Conservation (phyloP, 2,888 invertebrate genomes). For the Yponomeuta sedellus region DNA sequence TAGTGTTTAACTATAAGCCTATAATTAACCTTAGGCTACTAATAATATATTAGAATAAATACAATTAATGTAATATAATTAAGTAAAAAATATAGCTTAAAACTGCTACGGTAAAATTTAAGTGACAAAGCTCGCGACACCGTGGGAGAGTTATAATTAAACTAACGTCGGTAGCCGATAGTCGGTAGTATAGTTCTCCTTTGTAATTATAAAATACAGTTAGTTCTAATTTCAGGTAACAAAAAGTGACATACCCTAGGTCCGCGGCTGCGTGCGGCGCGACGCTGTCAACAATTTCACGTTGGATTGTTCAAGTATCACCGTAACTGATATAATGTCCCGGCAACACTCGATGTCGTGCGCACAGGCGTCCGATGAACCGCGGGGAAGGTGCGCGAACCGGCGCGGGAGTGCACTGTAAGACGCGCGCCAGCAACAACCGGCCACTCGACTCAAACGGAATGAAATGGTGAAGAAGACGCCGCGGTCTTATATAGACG, state of each 20-base stretch:
- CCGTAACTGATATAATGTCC: conserved; percentile 14
- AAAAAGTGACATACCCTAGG: conserved; percentile 12
- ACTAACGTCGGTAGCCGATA: not conserved
- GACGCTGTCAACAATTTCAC: conserved; percentile 31
- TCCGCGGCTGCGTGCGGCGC: not conserved
- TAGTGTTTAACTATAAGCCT: too few species aligned
- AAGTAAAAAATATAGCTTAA: too few species aligned
- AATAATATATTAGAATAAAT: too few species aligned
- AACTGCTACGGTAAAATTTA: not conserved
- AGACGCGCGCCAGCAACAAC: conserved; percentile 33
- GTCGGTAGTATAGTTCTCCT: conserved; percentile 16
- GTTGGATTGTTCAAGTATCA: conserved; percentile 46
- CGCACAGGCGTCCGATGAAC: conserved; percentile 14
- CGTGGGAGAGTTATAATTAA: not conserved
- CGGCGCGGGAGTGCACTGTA: conserved; percentile 37
- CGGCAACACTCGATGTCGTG: conserved; percentile 11
- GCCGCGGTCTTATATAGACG: conserved; percentile 74
- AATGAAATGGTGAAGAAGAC: conserved; percentile 76
- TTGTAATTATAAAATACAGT: conserved; percentile 13
- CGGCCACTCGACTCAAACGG: conserved; percentile 66
- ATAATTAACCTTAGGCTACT: too few species aligned
- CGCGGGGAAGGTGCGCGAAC: conserved; percentile 34
- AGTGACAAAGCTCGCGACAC: not conserved
- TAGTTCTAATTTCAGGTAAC: conserved; percentile 13
- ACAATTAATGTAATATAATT: too few species aligned